A percentile compares a stretch with the other conserved stretches of the same genome.
phyloP scores from a whole-genome alignment of 2,888 invertebrate species.

The Dynastes maya region DNA sequence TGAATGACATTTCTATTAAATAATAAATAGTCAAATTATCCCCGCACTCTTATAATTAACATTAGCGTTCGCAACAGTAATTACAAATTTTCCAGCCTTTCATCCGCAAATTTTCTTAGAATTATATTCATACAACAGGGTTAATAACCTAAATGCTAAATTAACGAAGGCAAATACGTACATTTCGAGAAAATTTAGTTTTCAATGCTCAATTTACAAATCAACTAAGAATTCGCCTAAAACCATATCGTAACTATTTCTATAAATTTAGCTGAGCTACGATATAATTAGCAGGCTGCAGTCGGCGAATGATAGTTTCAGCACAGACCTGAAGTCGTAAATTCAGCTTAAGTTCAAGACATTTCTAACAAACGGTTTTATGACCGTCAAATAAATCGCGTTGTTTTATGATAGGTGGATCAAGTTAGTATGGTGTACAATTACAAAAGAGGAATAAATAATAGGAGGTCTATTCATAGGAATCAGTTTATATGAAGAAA shows the following conservation, averaged over 20 bases:
- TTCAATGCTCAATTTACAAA: not conserved
- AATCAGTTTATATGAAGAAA: too few relatives aligned
- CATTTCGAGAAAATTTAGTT: not conserved
- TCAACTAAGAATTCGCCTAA: not conserved
- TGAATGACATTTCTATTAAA: too few relatives aligned
- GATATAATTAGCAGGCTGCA: constrained; percentile 4
- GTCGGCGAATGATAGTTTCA: not conserved
- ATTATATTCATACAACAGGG: too few relatives aligned
- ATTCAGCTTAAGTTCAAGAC: not conserved
- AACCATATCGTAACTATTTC: constrained; percentile 1
- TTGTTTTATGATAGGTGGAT: too few relatives aligned
- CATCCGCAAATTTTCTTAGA: too few relatives aligned
- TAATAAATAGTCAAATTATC: too few relatives aligned
- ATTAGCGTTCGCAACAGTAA: too few relatives aligned
- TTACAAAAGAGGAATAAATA: not conserved
- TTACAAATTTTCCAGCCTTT: too few relatives aligned
- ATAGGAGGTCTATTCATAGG: too few relatives aligned
- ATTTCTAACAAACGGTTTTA: constrained; percentile 4
- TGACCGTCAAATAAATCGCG: not conserved
- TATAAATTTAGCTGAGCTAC: not conserved
- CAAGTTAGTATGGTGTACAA: not conserved
- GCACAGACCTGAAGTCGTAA: not conserved
- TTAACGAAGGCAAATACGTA: too few relatives aligned
- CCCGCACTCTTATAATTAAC: too few relatives aligned
- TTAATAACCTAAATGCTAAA: too few relatives aligned